A percentile compares a stretch with the other conserved stretches of the same genome.
Conservation (phyloP, 2,797 vertebrate genomes). For the Takifugu rubripes region DNA sequence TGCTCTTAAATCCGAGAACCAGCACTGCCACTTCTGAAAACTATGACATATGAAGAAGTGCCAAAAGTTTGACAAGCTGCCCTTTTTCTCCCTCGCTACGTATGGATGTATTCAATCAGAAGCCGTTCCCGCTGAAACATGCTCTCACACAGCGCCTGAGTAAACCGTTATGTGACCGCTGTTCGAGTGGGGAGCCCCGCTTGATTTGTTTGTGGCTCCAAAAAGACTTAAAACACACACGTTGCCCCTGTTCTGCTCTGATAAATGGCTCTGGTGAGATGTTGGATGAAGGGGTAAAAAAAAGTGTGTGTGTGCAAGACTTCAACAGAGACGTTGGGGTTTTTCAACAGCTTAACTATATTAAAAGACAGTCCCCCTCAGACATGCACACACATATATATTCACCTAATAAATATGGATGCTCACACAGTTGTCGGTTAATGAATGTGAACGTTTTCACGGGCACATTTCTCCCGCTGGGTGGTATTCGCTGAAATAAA, state of each 20-base stretch:
- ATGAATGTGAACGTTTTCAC: slow-evolving; percentile 13
- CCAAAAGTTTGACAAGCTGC: slow-evolving; percentile 58
- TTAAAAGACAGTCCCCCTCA: slow-evolving; percentile 67
- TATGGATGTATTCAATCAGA: slow-evolving; percentile 68
- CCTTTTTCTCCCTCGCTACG: slow-evolving; percentile 45
- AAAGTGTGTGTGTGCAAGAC: slow-evolving; percentile 49
- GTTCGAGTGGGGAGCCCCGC: slow-evolving; percentile 62
- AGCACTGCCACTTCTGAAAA: slow-evolving; percentile 17
- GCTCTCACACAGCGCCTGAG: slow-evolving; percentile 62
- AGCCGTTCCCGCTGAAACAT: slow-evolving; percentile 59
- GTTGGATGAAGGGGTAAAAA: slow-evolving; percentile 58
- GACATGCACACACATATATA: slow-evolving; percentile 42
- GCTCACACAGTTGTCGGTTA: slow-evolving; percentile 23
- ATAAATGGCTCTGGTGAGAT: slow-evolving; percentile 67
- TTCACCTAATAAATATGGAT: slow-evolving; percentile 38
- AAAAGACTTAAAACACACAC: slow-evolving; percentile 72
- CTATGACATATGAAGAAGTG: slow-evolving; percentile 44
- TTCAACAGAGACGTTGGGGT: slow-evolving; percentile 69
- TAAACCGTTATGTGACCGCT: slow-evolving; percentile 70
- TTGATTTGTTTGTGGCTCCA: slow-evolving; percentile 78
- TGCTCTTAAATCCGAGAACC: slow-evolving; percentile 22
- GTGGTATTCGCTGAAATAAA: slow-evolving; percentile 52
- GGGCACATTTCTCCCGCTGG: slow-evolving; percentile 29
- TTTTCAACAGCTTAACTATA: slow-evolving; percentile 74
- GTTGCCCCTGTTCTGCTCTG: slow-evolving; percentile 72